phyloP scores from a whole-genome alignment of 1,140 invertebrate species.

The Dinoponera quadriceps region DNA sequence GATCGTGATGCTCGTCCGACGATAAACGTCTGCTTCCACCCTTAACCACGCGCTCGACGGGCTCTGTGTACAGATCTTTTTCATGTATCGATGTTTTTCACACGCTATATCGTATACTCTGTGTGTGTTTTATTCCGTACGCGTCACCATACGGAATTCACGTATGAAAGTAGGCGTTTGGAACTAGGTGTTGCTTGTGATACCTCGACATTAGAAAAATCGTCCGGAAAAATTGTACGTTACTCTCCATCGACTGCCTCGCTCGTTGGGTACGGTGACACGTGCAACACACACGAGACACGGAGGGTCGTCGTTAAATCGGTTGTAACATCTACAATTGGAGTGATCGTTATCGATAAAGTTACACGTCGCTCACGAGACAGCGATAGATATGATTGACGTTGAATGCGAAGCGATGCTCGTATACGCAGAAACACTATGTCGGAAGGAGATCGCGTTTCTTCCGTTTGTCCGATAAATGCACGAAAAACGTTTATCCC shows the following conservation, averaged over 20 bases:
- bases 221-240: background rate
- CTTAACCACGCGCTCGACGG: constrained; percentile 16
- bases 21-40: constrained; percentile 48
- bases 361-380: background rate
- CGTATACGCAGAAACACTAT: background rate
- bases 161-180: background rate
- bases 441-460: background rate
- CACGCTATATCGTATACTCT: too few relatives aligned
- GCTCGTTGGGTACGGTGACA: background rate
- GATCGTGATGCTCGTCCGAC: constrained; percentile 33
- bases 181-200: background rate
- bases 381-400: constrained; percentile 22
- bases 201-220: too few relatives aligned
- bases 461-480: constrained; percentile 1
- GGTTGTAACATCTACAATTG: constrained; percentile 5
- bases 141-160: constrained; percentile 6
- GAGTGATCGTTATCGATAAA: constrained; percentile 3
- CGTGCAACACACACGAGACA: background rate
- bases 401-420: constrained; percentile 22
- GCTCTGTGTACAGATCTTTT: constrained; percentile 4
- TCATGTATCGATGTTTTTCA: too few relatives aligned
- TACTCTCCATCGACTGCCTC: background rate
- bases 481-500: background rate
- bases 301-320: background rate
- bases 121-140: background rate